Percentiles rank a stretch among this genome's conserved stretches.
These are phyloP conservation scores for Apis dorsata DNA, from an alignment of 1,140 invertebrate genomes.

Conservation along the genomic window DNA sequence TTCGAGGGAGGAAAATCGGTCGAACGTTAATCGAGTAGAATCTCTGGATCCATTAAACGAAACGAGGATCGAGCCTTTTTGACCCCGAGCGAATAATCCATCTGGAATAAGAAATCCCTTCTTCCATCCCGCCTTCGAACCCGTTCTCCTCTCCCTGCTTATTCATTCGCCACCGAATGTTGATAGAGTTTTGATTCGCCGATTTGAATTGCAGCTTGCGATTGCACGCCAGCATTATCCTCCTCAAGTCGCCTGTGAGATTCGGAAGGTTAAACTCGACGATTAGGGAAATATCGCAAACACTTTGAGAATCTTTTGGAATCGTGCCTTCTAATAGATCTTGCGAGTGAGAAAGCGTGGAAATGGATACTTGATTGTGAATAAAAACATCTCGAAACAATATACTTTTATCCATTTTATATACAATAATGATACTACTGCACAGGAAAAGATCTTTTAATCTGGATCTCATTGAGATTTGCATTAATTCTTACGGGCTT, in stretches of 20 bases:
- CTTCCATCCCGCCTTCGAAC: neutral
- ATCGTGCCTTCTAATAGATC: neutral
- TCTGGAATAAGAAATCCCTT: slow-evolving; percentile 16
- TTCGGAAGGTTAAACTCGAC: slow-evolving; percentile 2
- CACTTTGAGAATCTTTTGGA: neutral
- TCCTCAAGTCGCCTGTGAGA: neutral
- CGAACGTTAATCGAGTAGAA: slow-evolving; percentile 34
- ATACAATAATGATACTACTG: too few relatives aligned
- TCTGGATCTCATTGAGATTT: too few relatives aligned
- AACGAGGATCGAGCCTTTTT: slow-evolving; percentile 12
- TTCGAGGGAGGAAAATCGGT: neutral
- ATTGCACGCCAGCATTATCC: slow-evolving; percentile 2
- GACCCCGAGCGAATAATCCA: slow-evolving; percentile 11
- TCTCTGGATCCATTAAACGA: slow-evolving; percentile 11
- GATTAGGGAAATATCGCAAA: slow-evolving; percentile 34
- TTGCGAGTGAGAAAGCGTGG: too few relatives aligned
- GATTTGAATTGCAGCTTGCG: slow-evolving; percentile 34
- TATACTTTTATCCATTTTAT: too few relatives aligned
- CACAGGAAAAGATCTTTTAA: too few relatives aligned
- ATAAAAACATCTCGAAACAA: too few relatives aligned
- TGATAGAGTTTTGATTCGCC: slow-evolving; percentile 31
- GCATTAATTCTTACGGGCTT: too few relatives aligned
- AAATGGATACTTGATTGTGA: too few relatives aligned
- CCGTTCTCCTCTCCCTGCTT: neutral
- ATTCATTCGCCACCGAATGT: slow-evolving; percentile 30